These are phyloP conservation scores for Clarias platycephalus DNA, from an alignment of 2,797 vertebrate species.

Conservation along the genomic window DNA sequence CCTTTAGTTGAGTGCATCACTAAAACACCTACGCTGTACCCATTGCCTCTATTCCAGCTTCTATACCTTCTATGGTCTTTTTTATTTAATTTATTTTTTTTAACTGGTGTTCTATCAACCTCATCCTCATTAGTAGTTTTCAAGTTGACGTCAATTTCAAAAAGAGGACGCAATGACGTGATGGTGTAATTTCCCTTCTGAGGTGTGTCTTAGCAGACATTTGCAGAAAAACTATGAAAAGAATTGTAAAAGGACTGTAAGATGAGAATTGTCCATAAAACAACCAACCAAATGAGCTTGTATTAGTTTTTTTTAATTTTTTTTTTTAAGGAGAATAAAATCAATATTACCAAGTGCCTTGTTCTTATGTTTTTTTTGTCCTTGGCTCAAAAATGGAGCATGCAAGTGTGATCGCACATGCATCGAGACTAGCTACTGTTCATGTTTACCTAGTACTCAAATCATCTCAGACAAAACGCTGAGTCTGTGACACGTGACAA, in stretches of 20 bases:
- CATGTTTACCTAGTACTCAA: neutral
- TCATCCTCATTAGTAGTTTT: constrained; percentile 40
- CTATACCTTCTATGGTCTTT: constrained; percentile 55
- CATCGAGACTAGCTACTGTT: neutral
- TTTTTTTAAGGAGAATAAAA: constrained; percentile 75
- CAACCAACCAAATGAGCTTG: constrained; percentile 80
- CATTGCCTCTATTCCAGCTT: constrained; percentile 55
- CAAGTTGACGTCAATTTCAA: constrained; percentile 51
- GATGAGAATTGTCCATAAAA: constrained; percentile 69
- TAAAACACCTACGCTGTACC: constrained; percentile 39
- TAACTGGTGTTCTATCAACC: constrained; percentile 56
- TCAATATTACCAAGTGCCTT: constrained; percentile 56
- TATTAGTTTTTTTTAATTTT: constrained; percentile 74
- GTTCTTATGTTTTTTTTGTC: neutral
- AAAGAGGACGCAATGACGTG: constrained; percentile 43
- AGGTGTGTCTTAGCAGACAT: constrained; percentile 60
- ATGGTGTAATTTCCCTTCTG: constrained; percentile 27
- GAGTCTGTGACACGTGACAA: too few relatives aligned
- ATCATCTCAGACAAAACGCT: neutral
- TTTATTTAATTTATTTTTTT: constrained; percentile 65
- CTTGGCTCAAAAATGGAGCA: neutral
- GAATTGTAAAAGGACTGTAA: constrained; percentile 66
- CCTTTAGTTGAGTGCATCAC: constrained; percentile 51
- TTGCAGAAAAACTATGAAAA: constrained; percentile 74
- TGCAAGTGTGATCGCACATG: neutral